A percentile compares a stretch with the other conserved stretches of the same genome.
phyloP scores from a whole-genome alignment of 2,888 invertebrate genomes.

The Amiota communis region DNA sequence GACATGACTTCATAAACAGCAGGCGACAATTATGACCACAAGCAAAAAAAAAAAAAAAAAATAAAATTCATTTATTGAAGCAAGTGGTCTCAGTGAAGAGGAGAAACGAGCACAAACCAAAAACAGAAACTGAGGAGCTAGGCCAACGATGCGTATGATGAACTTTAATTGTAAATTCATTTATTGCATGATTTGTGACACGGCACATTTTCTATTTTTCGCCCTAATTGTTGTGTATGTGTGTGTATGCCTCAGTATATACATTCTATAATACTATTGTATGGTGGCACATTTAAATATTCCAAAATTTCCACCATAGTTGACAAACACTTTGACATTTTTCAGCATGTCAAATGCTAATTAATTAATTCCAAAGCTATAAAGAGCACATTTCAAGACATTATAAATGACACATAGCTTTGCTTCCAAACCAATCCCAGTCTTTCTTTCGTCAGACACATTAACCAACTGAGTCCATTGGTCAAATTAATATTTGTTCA shows the following conservation, averaged over 20 bases:
- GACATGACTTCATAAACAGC: conserved; percentile 49
- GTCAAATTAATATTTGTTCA: no score
- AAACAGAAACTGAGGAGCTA: background rate
- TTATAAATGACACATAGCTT: conserved; percentile 55
- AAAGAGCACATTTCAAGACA: conserved; percentile 44
- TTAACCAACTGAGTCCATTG: no score
- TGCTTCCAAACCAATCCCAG: no score
- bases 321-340: conserved; percentile 49
- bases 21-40: conserved; percentile 21
- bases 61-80: background rate
- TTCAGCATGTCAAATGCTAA: conserved; percentile 56
- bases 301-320: background rate
- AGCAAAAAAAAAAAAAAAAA: background rate
- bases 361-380: conserved; percentile 53
- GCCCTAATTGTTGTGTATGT: background rate
- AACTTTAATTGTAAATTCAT: conserved; percentile 54
- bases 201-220: conserved; percentile 6
- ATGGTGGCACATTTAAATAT: background rate
- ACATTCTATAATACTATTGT: no score
- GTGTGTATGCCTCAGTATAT: no score
- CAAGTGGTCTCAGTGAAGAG: background rate
- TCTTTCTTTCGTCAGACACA: no score
- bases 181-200: conserved; percentile 28
- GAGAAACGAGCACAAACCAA: no score
- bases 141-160: conserved; percentile 35